Evolutionary conservation across 2,797 vertebrate genomes (phyloP), one percentile per base, ranked within the genome.

Genomic region (Chloroceryle amazona): DNA sequence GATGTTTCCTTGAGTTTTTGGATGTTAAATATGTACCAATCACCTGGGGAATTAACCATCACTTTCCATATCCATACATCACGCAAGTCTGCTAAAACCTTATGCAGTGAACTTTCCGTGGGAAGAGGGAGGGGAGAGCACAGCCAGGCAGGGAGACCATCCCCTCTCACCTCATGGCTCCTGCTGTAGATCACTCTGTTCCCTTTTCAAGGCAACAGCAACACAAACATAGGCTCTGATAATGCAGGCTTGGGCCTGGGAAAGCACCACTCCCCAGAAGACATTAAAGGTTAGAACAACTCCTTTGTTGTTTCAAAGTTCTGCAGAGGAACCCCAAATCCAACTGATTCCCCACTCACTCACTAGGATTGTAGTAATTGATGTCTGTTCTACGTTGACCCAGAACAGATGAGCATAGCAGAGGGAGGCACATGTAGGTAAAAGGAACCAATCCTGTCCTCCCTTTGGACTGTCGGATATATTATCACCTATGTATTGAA

Each of bases 221-320:
- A 37, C 1, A 2, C 2, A 0, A 5, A 19, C 12, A 11, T 13
- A 39, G 22, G n/a, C 28, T 66, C 61, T 16, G 44, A 70, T 20
- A 70, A 26, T 16, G 42, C 58, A 29, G 44, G 8, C 35, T 73
- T 44, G 8, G 26, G 16, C 20, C 42, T 49, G 39, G 60, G 62
- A 84, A 80, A 82, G 29, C 31, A 37, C 11, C 0, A 5, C 42
- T 78, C 8, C 14, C 11, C 41, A 57, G 65, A 67, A 73, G 42
- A 4, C 28, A 6, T 0, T 21, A 35, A 80, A 80, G 67, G 39
- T 41, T 71, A 76, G 37, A 80, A 85, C n/a, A n/a, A n/a, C 15
- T 55, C 16, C 20, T 25, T 47, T 3, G 4, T 47, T 89, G 31
- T 37, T 62, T 31, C 26, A 21, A 71, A 67, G 26, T 33, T 87